Base-by-base conservation (phyloP, 2,888 invertebrate genomes). In the Laspeyria flexula region DNA sequence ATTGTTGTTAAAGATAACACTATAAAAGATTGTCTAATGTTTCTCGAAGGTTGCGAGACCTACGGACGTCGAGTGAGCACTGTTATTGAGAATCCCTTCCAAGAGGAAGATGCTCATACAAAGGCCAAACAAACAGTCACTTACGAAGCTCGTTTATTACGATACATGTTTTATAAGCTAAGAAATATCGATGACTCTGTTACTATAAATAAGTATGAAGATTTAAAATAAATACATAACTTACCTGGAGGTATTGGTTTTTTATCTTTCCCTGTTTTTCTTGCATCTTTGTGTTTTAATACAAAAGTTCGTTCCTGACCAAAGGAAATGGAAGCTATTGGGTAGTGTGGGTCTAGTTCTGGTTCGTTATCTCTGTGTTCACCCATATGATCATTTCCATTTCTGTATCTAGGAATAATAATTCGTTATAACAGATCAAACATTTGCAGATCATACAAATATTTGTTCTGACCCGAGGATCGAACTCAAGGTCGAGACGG, bases 61-160 rank as follows among this genome's bases (percentile, higher is more conserved):
- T 95, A 97, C 83, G 98, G 98, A 0, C 94, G 96, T 71, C 95
- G 95, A 60, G 96, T 98, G 11, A 95, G 95, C 75, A 97, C 98
- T 0, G 93, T 96, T 7, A 95, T 97, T 39, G 97, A 97, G 74
- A 95, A 95, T 55, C 96, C 97, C 1, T 93, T 97, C 68, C 96
- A 96, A 76, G 93, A 95, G 60, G 94, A 94, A 65, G 94, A 95
- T 53, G 90, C 93, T 0, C 95, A 95, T 54, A 93, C 94, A 4
- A 94, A 94, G 69, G 97, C 97, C 3, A 96, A 96, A 76, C 97
- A 97, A 83, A 98, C 98, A 0, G 98, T 98, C 0, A 96, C 97
- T 0, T 98, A 96, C 73, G 98, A 99, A 90, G 96, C 98, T 0
- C 93, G 98, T 46, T 93, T 96, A 55, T 88, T 98, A 31, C 97